Percentiles rank a stretch among this genome's conserved stretches.
These are phyloP conservation scores for Didymodactylos carnosus DNA, from an alignment of 2,888 invertebrate genomes.

Conservation along the genomic window DNA sequence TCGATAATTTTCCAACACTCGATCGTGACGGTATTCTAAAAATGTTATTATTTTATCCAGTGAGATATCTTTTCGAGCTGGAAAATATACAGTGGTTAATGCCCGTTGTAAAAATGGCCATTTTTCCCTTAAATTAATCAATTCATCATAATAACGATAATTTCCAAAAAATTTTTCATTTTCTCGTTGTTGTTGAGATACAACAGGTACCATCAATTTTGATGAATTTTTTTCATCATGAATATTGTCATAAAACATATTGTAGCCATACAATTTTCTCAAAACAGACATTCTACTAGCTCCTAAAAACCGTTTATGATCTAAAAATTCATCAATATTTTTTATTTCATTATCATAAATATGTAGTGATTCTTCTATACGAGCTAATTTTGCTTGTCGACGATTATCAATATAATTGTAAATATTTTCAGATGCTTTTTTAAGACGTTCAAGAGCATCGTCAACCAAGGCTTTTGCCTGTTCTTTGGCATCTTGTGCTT, in stretches of 20 bases:
- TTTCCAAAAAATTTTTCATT: not conserved
- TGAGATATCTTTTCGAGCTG: not conserved
- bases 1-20: not conserved
- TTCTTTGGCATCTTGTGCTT: not conserved
- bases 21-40: not conserved
- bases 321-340: not conserved
- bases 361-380: not conserved
- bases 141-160: not conserved
- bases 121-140: not conserved
- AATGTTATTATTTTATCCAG: not conserved
- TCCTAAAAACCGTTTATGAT: not conserved
- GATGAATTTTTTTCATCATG: too few relatives aligned
- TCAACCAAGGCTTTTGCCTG: not conserved
- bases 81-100: not conserved
- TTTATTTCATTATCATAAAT: not conserved
- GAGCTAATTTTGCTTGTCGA: not conserved
- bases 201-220: too few relatives aligned
- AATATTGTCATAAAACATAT: not conserved
- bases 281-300: not conserved
- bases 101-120: not conserved
- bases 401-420: not conserved
- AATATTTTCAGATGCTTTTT: not conserved
- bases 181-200: too few relatives aligned
- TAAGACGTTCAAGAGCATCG: not conserved
- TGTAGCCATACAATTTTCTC: not conserved